phyloP scores from a whole-genome alignment of 1,140 invertebrate genomes.

The Drosophila pandora region DNA sequence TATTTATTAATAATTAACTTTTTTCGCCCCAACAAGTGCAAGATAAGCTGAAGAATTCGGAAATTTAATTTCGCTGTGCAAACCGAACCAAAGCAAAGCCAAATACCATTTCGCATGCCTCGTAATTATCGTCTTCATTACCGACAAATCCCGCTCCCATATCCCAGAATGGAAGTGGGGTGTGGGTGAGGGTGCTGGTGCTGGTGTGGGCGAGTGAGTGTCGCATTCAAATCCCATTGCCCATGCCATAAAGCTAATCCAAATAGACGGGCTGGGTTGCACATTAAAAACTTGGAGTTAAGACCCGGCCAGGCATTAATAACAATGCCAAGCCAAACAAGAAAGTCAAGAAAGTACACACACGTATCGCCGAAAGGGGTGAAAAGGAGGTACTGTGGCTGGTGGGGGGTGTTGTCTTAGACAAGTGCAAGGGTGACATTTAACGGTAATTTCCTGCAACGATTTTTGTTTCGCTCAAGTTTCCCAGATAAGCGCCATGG shows the following conservation, averaged over 20 bases:
- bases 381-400: not conserved
- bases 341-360: conserved; percentile 36
- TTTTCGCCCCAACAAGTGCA: conserved; percentile 6
- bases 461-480: conserved; percentile 50
- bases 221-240: conserved; percentile 14
- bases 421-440: conserved; percentile 69
- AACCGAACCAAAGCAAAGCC: not conserved
- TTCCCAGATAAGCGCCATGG: conserved; percentile 59
- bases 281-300: conserved; percentile 48
- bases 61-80: conserved; percentile 7
- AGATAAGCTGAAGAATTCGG: not conserved
- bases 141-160: not conserved
- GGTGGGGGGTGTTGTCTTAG: conserved; percentile 2
- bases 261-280: conserved; percentile 26
- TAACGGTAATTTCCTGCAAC: conserved; percentile 70
- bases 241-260: conserved; percentile 22
- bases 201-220: not conserved
- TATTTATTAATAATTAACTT: not conserved
- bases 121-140: conserved; percentile 4
- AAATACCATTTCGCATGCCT: not conserved
- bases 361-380: conserved; percentile 25
- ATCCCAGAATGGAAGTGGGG: not conserved
- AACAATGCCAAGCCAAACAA: conserved; percentile 43
- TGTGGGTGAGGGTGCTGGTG: not conserved
- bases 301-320: conserved; percentile 39